Conservation (phyloP, 1,140 invertebrate species). For the Penaeus vannamei region DNA sequence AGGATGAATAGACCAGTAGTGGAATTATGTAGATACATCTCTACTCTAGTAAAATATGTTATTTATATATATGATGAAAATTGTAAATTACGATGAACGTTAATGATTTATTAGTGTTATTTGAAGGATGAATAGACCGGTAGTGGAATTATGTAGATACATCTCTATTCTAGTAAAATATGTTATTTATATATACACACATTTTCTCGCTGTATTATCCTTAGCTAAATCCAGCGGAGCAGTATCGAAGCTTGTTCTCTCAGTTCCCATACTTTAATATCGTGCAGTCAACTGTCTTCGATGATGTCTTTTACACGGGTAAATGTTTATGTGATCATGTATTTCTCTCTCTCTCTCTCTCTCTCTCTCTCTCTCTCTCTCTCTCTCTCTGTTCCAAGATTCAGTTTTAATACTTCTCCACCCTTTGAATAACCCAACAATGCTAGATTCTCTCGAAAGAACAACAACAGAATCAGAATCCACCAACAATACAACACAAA, state of each 20-base stretch:
- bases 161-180: too few relatives aligned
- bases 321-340: constrained; percentile 71
- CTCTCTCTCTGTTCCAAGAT: neutral
- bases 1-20: too few relatives aligned
- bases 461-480: neutral
- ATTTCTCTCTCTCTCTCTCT: neutral
- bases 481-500: neutral
- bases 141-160: too few relatives aligned
- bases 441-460: neutral
- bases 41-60: too few relatives aligned
- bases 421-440: neutral
- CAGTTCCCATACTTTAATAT: constrained; percentile 80
- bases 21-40: too few relatives aligned
- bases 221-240: constrained; percentile 69
- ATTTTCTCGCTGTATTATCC: neutral
- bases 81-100: too few relatives aligned
- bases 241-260: constrained; percentile 77
- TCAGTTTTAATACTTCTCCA: neutral
- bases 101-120: too few relatives aligned
- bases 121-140: too few relatives aligned
- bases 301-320: constrained; percentile 79
- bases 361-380: too few relatives aligned
- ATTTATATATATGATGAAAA: too few relatives aligned
- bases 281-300: constrained; percentile 81
- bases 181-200: too few relatives aligned